A percentile compares a stretch with the other conserved stretches of the same genome.
Conservation (phyloP, 2,888 invertebrate genomes). For the Saturnia japonica region DNA sequence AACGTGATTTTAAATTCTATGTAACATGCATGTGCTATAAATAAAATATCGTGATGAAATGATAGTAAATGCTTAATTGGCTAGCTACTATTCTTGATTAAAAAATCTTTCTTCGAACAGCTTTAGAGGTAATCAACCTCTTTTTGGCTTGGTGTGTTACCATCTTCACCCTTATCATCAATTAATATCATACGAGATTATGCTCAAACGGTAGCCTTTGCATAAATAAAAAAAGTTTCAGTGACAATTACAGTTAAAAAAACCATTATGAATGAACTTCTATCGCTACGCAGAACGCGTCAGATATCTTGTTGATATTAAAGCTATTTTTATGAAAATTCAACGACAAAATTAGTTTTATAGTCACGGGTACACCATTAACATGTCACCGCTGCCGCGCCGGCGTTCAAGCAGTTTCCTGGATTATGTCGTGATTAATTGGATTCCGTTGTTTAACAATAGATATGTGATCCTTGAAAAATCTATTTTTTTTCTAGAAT, state of each 20-base stretch:
- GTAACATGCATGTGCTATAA: too few relatives aligned
- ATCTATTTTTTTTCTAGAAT: neutral
- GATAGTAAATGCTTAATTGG: too few relatives aligned
- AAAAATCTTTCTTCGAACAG: too few relatives aligned
- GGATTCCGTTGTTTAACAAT: neutral
- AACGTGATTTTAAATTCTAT: too few relatives aligned
- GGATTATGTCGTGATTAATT: slow-evolving; percentile 8
- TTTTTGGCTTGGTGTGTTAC: too few relatives aligned
- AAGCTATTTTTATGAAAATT: neutral
- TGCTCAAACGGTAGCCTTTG: too few relatives aligned
- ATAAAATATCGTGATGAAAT: too few relatives aligned
- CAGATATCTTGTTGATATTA: neutral
- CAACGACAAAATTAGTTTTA: slow-evolving; percentile 13
- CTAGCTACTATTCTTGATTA: too few relatives aligned
- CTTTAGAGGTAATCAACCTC: too few relatives aligned
- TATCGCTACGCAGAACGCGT: neutral
- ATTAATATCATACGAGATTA: too few relatives aligned
- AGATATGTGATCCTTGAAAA: neutral
- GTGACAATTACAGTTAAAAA: neutral
- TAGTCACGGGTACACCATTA: slow-evolving; percentile 2
- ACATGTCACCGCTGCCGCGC: slow-evolving; percentile 1
- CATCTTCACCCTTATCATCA: too few relatives aligned
- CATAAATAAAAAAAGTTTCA: neutral
- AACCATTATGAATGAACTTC: neutral
- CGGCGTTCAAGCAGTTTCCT: neutral